Evolutionary conservation across 2,888 invertebrate species (phyloP).

Genomic region (Ctenicera cuprea): DNA sequence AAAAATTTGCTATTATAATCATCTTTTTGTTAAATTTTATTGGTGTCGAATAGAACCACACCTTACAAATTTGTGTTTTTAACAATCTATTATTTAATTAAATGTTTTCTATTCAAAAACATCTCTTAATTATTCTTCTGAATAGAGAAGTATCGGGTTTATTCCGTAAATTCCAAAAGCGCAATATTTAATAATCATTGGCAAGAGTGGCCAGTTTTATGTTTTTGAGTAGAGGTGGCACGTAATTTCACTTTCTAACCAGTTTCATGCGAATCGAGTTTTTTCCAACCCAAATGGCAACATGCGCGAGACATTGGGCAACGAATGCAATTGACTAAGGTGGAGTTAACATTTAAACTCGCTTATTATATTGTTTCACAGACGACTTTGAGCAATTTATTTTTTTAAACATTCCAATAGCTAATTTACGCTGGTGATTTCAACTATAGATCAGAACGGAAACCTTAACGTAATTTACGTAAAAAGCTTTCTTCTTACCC

Average conservation of each 20-base stretch:
- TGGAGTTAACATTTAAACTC: slow-evolving; percentile 52
- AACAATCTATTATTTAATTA: too few relatives aligned
- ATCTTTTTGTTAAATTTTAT: too few relatives aligned
- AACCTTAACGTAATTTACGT: neutral
- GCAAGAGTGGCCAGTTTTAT: slow-evolving; percentile 21
- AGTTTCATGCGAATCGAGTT: slow-evolving; percentile 55
- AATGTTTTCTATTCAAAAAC: too few relatives aligned
- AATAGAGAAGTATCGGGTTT: neutral
- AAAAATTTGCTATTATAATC: too few relatives aligned
- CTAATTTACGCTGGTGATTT: neutral
- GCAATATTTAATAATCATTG: slow-evolving; percentile 22
- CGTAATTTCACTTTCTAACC: slow-evolving; percentile 59
- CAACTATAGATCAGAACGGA: neutral
- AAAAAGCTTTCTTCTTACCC: too few relatives aligned
- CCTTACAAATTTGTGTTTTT: too few relatives aligned
- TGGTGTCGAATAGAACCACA: too few relatives aligned
- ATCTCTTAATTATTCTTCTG: neutral
- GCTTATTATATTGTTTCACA: slow-evolving; percentile 30
- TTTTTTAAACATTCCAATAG: neutral
- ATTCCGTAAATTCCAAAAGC: slow-evolving; percentile 7
- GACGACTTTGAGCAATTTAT: neutral
- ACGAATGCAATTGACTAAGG: slow-evolving; percentile 38
- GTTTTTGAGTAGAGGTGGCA: slow-evolving; percentile 23
- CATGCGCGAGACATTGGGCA: slow-evolving; percentile 40
- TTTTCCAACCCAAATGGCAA: slow-evolving; percentile 58